These are phyloP conservation scores for Noctua janthina DNA, from an alignment of 2,888 invertebrate genomes.

Conservation along the genomic window DNA sequence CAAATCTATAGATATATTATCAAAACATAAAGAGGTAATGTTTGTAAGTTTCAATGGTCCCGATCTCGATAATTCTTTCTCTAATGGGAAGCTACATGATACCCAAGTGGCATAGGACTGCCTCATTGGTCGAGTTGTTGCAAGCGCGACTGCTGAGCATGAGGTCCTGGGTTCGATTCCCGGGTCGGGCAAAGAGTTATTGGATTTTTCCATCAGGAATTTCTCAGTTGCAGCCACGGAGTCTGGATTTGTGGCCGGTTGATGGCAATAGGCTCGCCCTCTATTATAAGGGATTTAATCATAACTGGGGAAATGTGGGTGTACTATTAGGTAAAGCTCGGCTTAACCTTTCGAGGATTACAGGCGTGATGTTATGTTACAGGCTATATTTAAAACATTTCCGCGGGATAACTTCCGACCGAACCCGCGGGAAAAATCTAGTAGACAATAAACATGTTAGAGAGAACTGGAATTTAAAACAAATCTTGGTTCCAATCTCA, in stretches of 20 bases:
- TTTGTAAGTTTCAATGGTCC: not conserved
- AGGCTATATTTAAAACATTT: not conserved
- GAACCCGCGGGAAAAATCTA: not conserved
- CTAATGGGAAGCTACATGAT: not conserved
- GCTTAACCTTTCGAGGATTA: too few relatives aligned
- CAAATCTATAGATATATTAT: not conserved
- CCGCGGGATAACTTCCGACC: not conserved
- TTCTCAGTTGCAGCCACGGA: too few relatives aligned
- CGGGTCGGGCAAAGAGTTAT: too few relatives aligned
- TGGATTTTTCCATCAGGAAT: too few relatives aligned
- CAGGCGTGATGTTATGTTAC: not conserved
- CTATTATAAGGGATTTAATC: too few relatives aligned
- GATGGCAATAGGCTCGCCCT: too few relatives aligned
- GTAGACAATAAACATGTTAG: not conserved
- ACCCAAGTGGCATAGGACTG: not conserved
- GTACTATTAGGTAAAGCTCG: too few relatives aligned
- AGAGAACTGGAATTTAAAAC: not conserved
- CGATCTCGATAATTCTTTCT: not conserved
- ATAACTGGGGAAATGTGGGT: too few relatives aligned
- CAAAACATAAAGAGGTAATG: not conserved
- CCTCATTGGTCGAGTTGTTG: too few relatives aligned
- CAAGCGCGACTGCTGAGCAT: too few relatives aligned
- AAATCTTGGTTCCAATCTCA: not conserved
- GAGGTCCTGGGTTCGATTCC: too few relatives aligned
- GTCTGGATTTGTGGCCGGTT: too few relatives aligned